These are phyloP conservation scores for Diaphora mendica DNA, from an alignment of 2,888 invertebrate genomes.

Conservation along the genomic window DNA sequence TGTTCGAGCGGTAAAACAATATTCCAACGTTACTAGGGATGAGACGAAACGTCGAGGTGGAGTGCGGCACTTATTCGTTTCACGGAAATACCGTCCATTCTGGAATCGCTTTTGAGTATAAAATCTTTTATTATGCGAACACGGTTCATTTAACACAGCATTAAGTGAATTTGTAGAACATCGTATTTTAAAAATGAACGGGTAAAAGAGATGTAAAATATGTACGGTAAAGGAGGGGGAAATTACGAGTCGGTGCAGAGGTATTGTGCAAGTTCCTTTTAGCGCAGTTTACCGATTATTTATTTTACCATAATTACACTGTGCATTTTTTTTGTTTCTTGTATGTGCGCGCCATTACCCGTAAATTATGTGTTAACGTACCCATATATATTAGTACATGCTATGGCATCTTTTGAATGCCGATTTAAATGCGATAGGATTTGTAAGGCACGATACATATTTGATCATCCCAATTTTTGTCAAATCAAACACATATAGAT, in stretches of 20 bases:
- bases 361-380: neutral
- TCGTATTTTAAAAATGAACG: slow-evolving; percentile 82
- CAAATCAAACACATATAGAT: too few species aligned
- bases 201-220: slow-evolving; percentile 77
- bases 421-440: neutral
- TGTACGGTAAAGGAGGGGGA: slow-evolving; percentile 55
- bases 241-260: slow-evolving; percentile 61
- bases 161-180: slow-evolving; percentile 86
- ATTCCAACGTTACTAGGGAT: slow-evolving; percentile 61
- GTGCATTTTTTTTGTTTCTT: slow-evolving; percentile 21
- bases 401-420: neutral
- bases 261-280: slow-evolving; percentile 65
- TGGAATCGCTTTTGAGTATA: slow-evolving; percentile 82
- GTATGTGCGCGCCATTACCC: neutral
- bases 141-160: slow-evolving; percentile 85
- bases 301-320: slow-evolving; percentile 39
- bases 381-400: neutral
- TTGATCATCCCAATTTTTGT: neutral
- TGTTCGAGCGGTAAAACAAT: slow-evolving; percentile 69
- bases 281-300: slow-evolving; percentile 57
- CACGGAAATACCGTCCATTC: slow-evolving; percentile 79
- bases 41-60: slow-evolving; percentile 65
- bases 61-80: slow-evolving; percentile 67
- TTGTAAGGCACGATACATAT: neutral
- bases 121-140: slow-evolving; percentile 85